phyloP scores from a whole-genome alignment of 2,113 vertebrate genomes.

The Oncorhynchus mykiss region DNA sequence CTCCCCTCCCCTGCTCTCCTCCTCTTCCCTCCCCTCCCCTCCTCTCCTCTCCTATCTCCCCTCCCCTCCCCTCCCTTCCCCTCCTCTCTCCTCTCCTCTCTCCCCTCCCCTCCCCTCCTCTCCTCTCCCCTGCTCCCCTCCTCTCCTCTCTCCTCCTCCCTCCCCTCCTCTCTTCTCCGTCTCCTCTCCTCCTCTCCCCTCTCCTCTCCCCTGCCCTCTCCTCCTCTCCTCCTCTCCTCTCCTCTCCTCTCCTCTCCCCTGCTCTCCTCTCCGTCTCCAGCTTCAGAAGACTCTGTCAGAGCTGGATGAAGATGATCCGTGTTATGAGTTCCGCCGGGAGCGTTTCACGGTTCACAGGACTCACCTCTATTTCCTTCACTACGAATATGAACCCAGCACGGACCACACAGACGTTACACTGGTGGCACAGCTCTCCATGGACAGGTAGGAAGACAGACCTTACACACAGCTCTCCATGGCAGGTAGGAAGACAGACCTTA shows the following conservation, averaged over 20 bases:
- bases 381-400: conserved; percentile 81
- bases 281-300: conserved; percentile 96
- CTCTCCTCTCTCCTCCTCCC: accelerated
- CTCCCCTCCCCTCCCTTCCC: background rate
- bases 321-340: conserved; percentile 95
- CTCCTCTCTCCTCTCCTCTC: background rate
- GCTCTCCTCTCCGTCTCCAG: conserved; percentile 60
- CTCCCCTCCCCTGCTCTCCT: too few relatives aligned
- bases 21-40: too few relatives aligned
- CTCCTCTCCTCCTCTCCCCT: background rate
- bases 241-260: background rate
- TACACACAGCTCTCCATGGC: too few relatives aligned
- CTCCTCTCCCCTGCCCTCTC: background rate
- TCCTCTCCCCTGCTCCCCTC: too few relatives aligned
- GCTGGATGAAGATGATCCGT: conserved; percentile 94
- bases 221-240: background rate
- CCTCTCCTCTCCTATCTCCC: too few relatives aligned
- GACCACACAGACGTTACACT: conserved; percentile 91
- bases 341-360: conserved; percentile 96
- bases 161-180: background rate
- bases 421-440: conserved; percentile 98
- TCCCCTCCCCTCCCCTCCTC: background rate
- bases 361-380: conserved; percentile 95
- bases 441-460: conserved; percentile 39
- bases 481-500: too few relatives aligned